A percentile compares a stretch with the other conserved stretches of the same genome.
These are phyloP conservation scores for Luehdorfia chinensis DNA, from an alignment of 1,140 invertebrate species.

Conservation along the genomic window DNA sequence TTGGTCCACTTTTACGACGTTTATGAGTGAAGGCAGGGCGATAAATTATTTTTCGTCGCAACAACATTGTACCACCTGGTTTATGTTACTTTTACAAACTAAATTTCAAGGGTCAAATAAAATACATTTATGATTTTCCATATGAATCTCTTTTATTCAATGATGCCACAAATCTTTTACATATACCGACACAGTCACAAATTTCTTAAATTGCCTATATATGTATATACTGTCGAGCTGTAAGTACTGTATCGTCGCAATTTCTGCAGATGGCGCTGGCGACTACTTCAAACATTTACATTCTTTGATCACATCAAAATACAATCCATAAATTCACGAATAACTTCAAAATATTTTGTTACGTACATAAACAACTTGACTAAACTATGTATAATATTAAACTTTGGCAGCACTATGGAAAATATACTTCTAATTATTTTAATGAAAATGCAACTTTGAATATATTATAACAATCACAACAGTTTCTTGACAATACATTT, in stretches of 20 bases:
- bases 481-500: conserved; percentile 61
- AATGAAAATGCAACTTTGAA: conserved; percentile 75
- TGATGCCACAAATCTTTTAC: conserved; percentile 60
- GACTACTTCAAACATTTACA: conserved; percentile 30
- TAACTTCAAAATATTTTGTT: conserved; percentile 65
- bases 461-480: conserved; percentile 73
- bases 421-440: conserved; percentile 73
- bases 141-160: conserved; percentile 62
- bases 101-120: conserved; percentile 17
- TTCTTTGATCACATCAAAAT: conserved; percentile 56
- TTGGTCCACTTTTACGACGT: too few species aligned
- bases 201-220: conserved; percentile 1
- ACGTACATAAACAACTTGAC: conserved; percentile 67
- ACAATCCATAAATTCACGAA: conserved; percentile 62
- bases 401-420: conserved; percentile 76
- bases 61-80: too few species aligned
- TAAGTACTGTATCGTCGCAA: background rate
- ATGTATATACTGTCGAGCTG: too few species aligned
- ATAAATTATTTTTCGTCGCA: too few species aligned
- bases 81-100: too few species aligned
- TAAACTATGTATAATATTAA: conserved; percentile 64
- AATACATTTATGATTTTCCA: conserved; percentile 23
- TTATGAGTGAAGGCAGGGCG: too few species aligned
- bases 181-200: conserved; percentile 33
- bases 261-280: background rate